Conservation (phyloP, 2,888 invertebrate species). For the Morpho helenor region DNA sequence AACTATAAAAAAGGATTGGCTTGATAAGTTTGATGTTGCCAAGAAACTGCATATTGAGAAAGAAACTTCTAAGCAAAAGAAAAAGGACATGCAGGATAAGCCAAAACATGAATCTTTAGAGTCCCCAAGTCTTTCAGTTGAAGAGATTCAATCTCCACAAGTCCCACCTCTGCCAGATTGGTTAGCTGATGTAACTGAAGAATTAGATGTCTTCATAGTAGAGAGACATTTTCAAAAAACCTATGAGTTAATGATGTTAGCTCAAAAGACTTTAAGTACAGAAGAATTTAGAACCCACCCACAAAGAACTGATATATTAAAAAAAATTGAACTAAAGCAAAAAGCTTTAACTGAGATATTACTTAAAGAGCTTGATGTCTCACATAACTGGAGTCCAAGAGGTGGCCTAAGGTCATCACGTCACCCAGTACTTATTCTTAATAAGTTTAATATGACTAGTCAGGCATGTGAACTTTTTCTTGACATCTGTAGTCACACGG, state of each 20-base stretch:
- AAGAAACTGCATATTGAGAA: constrained; percentile 87
- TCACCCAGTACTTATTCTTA: constrained; percentile 90
- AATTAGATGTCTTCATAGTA: constrained; percentile 96
- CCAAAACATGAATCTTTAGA: constrained; percentile 60
- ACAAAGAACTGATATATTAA: constrained; percentile 57
- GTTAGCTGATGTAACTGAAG: constrained; percentile 94
- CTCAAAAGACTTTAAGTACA: constrained; percentile 59
- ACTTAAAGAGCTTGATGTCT: constrained; percentile 92
- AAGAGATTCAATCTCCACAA: constrained; percentile 65
- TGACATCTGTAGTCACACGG: constrained; percentile 88
- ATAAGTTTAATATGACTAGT: constrained; percentile 82
- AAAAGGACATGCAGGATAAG: constrained; percentile 61
- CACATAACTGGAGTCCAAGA: constrained; percentile 93
- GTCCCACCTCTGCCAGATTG: constrained; percentile 85
- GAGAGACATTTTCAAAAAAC: constrained; percentile 97
- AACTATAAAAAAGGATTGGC: constrained; percentile 93
- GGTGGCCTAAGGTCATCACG: constrained; percentile 92
- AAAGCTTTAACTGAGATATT: constrained; percentile 90
- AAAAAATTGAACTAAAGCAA: constrained; percentile 84
- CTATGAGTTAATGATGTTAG: constrained; percentile 85
- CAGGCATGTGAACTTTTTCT: constrained; percentile 91
- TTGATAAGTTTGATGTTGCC: constrained; percentile 94
- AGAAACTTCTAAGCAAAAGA: constrained; percentile 80
- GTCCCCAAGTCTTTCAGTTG: constrained; percentile 70
- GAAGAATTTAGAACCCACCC: constrained; percentile 65